phyloP scores from a whole-genome alignment of 2,888 invertebrate species.

The Epirrhoe alternata region DNA sequence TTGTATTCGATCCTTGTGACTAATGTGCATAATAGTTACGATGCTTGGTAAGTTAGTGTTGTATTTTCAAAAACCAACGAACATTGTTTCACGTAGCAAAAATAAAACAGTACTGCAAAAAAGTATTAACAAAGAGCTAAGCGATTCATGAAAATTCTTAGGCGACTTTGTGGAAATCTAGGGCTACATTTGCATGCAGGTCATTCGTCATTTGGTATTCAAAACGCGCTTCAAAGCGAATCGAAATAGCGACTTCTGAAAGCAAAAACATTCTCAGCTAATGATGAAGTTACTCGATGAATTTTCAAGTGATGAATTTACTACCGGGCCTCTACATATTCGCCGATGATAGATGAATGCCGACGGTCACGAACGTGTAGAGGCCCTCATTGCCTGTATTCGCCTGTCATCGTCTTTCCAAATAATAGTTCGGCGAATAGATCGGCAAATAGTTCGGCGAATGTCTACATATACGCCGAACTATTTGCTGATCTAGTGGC shows the following conservation, averaged over 20 bases:
- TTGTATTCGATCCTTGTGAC: too few relatives aligned
- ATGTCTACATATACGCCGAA: too few relatives aligned
- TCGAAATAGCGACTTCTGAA: constrained; percentile 62
- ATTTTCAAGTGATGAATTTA: constrained; percentile 14
- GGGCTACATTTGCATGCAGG: constrained; percentile 59
- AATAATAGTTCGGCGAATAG: too few relatives aligned
- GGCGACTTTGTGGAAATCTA: constrained; percentile 25
- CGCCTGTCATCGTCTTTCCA: too few relatives aligned
- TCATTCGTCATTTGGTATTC: constrained; percentile 68
- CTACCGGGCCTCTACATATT: too few relatives aligned
- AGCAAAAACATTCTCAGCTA: constrained; percentile 23
- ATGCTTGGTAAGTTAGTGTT: not conserved
- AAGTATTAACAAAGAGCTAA: constrained; percentile 17
- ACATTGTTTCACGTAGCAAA: not conserved
- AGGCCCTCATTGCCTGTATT: too few relatives aligned
- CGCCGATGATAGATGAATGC: too few relatives aligned
- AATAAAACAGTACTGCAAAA: not conserved
- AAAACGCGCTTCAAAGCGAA: constrained; percentile 58
- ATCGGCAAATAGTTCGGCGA: too few relatives aligned
- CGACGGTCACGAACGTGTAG: too few relatives aligned
- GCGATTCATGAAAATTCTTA: constrained; percentile 32
- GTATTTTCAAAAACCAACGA: not conserved
- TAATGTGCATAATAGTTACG: too few relatives aligned
- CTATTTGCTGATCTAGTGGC: too few relatives aligned
- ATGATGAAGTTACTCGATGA: constrained; percentile 21